Conservation (phyloP, 2,113 vertebrate species). For the Leucopsar rothschildi region DNA sequence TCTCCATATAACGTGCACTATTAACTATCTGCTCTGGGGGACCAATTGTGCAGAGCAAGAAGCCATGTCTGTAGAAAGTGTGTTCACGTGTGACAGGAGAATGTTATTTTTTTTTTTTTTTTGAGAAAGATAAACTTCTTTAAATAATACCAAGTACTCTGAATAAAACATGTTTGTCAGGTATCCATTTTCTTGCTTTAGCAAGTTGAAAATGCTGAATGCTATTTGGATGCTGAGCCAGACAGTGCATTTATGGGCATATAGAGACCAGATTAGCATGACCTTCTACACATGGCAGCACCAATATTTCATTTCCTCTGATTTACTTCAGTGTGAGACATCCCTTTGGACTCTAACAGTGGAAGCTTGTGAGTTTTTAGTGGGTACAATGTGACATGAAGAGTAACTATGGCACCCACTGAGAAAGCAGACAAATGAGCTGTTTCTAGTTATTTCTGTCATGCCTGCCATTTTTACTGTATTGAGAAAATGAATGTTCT, state of each 20-base stretch:
- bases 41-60: not conserved
- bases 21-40: not conserved
- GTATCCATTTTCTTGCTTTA: not conserved
- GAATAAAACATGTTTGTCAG: not conserved
- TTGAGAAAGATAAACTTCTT: not conserved
- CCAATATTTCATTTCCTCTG: not conserved
- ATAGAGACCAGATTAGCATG: not conserved
- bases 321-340: not conserved
- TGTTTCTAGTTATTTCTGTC: not conserved
- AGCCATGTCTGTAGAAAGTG: not conserved
- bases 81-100: fast-evolving
- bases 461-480: not conserved
- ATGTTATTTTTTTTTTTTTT: not conserved
- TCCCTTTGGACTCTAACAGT: not conserved
- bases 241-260: not conserved
- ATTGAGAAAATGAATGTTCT: not conserved
- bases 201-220: not conserved
- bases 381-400: not conserved
- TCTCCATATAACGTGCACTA: not conserved
- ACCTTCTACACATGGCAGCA: not conserved
- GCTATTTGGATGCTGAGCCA: not conserved
- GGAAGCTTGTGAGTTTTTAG: not conserved
- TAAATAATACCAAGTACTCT: not conserved
- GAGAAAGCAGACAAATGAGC: not conserved
- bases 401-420: not conserved